Percentiles rank a stretch among this genome's conserved stretches.
phyloP scores from a whole-genome alignment of 2,113 vertebrate genomes.

The Empidonax alnorum region DNA sequence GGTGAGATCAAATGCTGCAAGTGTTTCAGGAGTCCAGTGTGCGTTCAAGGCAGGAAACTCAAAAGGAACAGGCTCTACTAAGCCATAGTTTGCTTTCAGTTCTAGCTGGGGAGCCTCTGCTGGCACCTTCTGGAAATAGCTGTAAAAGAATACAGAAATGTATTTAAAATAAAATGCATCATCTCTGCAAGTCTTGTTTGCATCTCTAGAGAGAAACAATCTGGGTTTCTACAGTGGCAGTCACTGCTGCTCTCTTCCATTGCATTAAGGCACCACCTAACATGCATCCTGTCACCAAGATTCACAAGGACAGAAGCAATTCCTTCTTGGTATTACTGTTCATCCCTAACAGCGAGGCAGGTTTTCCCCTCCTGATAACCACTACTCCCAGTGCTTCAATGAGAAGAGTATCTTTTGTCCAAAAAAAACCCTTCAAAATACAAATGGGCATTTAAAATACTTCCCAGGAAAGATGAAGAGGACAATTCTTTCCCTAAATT shows the following conservation, averaged over 20 bases:
- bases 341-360: background rate
- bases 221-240: background rate
- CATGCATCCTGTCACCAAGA: background rate
- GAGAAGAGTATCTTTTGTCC: background rate
- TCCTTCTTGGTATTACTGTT: background rate
- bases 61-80: slow-evolving; percentile 90
- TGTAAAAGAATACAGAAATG: slow-evolving; percentile 66
- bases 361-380: background rate
- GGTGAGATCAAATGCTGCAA: slow-evolving; percentile 94
- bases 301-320: background rate
- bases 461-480: background rate
- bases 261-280: background rate
- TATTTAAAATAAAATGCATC: background rate
- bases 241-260: background rate
- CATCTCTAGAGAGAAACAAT: background rate
- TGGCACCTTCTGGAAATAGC: slow-evolving; percentile 97
- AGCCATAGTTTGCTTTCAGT: slow-evolving; percentile 94
- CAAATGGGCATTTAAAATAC: background rate
- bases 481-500: background rate
- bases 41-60: slow-evolving; percentile 84
- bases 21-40: slow-evolving; percentile 87
- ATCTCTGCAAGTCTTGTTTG: background rate
- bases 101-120: slow-evolving; percentile 91
- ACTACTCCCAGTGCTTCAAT: background rate
- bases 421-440: background rate